Evolutionary conservation across 2,113 vertebrate genomes (phyloP), one percentile per base, ranked within the genome.

Genomic region (Pogona vitticeps): DNA sequence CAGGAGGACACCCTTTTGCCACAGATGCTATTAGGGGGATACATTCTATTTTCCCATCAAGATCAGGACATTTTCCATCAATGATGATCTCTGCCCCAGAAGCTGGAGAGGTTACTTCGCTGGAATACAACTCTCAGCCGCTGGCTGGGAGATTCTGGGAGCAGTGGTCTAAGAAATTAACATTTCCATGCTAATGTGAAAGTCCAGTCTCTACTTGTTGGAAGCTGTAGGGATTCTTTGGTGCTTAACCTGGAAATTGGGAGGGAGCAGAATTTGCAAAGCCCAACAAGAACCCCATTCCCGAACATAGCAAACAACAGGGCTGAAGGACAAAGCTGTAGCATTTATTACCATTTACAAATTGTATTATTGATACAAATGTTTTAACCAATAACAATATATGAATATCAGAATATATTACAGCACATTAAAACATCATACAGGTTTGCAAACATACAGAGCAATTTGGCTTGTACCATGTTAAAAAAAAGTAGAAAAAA

Each of bases 271-370:
- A 58, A 46, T n/a, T 18, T 68, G 33, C 21, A 58, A 78, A 1
- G 33, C 40, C 46, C n/a, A 58, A 40, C 33, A 85, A n/a, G 17
- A 52, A 52, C 46, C 58, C 52, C 1, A n/a, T 26, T 23, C 46
- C 46, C 5, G 31, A 76, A 33, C 10, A 84, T 10, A 26, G 38
- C 82, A 63, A 73, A 90, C 84, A 6, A 36, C 59, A 31, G 58
- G 23, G 3, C 68, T 88, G 87, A 6, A 91, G n/a, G 95, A 94
- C 96, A 76, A 79, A 86, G 89, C 90, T 61, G 93, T 94, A 93
- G 94, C 90, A 92, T 95, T 96, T 95, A 95, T 96, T 95, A 93
- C 85, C 94, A 92, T 93, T 93, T 94, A 93, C 95, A 95, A 94
- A 96, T 94, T 91, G 89, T 86, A 5, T 73, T 80, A 81, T 92